Evolutionary conservation across 23 tunicate genomes (phyloP).

Genomic region (Botrylloides violaceus): DNA sequence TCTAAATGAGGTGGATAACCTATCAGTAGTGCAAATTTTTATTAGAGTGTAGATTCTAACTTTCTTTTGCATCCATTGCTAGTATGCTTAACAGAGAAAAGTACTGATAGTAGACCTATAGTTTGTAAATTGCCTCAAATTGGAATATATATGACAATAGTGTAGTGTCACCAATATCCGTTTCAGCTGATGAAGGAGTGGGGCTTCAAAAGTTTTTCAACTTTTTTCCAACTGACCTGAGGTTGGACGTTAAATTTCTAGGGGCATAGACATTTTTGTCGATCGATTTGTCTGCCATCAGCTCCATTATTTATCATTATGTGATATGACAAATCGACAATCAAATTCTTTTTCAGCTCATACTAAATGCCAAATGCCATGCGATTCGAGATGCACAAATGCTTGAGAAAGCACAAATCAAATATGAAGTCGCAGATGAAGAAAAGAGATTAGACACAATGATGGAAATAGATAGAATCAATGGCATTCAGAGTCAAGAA

Average conservation of each 20-base stretch:
- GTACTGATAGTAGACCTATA: too few species aligned
- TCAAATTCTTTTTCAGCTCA: constrained; percentile 40
- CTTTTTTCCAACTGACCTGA: too few species aligned
- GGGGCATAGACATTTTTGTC: too few species aligned
- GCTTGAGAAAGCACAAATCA: constrained; percentile 67
- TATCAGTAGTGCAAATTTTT: constrained; percentile 12
- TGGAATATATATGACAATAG: too few species aligned
- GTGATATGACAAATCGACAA: neutral
- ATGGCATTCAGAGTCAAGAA: constrained; percentile 83
- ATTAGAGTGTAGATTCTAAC: too few species aligned
- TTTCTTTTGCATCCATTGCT: too few species aligned
- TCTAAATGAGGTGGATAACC: constrained; percentile 70
- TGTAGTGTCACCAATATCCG: too few species aligned
- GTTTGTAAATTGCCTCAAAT: too few species aligned
- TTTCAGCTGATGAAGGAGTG: too few species aligned
- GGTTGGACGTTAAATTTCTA: too few species aligned
- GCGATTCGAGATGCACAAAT: constrained; percentile 99
- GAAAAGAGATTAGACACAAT: constrained; percentile 90
- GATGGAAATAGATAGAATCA: constrained; percentile 95
- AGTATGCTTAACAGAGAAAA: too few species aligned
- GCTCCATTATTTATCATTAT: neutral
- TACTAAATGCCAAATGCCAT: constrained; percentile 91
- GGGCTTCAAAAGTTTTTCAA: too few species aligned
- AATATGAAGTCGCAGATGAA: constrained; percentile 63
- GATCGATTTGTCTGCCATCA: neutral